A percentile compares a stretch with the other conserved stretches of the same genome.
These are phyloP conservation scores for Acleris literana DNA, from an alignment of 2,888 invertebrate species.

Conservation along the genomic window DNA sequence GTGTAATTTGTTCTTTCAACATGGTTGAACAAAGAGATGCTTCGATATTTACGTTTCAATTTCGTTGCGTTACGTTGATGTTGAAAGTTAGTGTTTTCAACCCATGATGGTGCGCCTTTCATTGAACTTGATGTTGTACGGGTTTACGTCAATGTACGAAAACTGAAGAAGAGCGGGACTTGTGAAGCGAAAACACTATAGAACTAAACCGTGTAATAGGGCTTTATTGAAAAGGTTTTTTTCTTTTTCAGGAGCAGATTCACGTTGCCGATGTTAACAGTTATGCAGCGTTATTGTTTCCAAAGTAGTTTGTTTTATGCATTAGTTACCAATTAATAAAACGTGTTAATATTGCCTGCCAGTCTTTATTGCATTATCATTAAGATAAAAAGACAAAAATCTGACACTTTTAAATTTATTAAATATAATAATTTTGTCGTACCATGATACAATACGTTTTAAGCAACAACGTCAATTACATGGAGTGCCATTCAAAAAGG, in stretches of 20 bases:
- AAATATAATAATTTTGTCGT: conserved; percentile 69
- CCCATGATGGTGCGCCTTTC: too few species aligned
- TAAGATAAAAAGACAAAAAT: conserved; percentile 37
- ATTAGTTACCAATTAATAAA: conserved; percentile 14
- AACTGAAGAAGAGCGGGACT: background rate
- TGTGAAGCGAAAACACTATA: too few species aligned
- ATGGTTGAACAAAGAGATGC: too few species aligned
- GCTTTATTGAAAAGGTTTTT: background rate
- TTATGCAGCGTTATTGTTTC: conserved; percentile 79
- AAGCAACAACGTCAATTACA: conserved; percentile 43
- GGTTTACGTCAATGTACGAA: too few species aligned
- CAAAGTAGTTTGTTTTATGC: conserved; percentile 39
- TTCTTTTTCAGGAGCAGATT: conserved; percentile 85
- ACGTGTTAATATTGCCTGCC: background rate
- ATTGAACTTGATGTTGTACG: too few species aligned
- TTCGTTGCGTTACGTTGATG: too few species aligned
- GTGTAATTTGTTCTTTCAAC: too few species aligned
- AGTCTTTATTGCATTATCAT: conserved; percentile 6
- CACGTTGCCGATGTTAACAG: conserved; percentile 86
- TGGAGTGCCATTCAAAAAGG: too few species aligned
- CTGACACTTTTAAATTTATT: conserved; percentile 67
- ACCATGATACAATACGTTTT: conserved; percentile 67
- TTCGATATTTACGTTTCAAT: too few species aligned
- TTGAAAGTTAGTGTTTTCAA: too few species aligned
- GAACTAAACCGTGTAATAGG: too few species aligned